Conservation (phyloP, 2,797 vertebrate species). For the Lateolabrax maculatus region DNA sequence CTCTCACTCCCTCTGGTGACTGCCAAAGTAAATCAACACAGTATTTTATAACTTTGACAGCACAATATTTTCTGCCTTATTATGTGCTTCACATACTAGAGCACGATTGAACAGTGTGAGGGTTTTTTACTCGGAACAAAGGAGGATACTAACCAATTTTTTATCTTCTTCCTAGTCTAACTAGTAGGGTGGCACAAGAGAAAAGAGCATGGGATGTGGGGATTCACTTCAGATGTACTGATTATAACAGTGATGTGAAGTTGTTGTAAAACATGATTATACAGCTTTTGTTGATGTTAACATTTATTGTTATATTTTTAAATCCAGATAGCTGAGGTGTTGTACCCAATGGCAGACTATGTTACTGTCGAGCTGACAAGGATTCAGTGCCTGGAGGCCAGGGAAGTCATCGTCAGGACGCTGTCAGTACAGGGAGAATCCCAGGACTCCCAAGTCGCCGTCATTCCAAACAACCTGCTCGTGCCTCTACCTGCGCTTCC, state of each 20-base stretch:
- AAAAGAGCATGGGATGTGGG: not conserved
- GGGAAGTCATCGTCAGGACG: slow-evolving; percentile 92
- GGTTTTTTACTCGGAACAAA: not conserved
- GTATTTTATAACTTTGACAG: not conserved
- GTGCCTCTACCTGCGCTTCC: slow-evolving; percentile 89
- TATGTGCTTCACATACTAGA: not conserved
- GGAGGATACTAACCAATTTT: not conserved
- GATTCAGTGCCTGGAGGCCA: slow-evolving; percentile 92
- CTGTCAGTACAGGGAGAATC: slow-evolving; percentile 96
- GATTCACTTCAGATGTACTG: not conserved
- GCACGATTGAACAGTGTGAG: not conserved
- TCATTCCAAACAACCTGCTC: slow-evolving; percentile 93
- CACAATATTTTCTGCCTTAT: not conserved
- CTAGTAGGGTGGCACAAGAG: no score
- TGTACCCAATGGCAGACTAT: slow-evolving; percentile 91
- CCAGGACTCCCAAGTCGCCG: slow-evolving; percentile 88
- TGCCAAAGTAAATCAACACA: slow-evolving; percentile 35
- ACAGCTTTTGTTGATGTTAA: not conserved
- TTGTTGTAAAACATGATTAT: slow-evolving; percentile 4
- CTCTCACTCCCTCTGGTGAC: slow-evolving; percentile 78
- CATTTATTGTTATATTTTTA: not conserved
- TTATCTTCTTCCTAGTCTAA: not conserved
- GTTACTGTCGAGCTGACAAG: slow-evolving; percentile 88
- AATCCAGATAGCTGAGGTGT: slow-evolving; percentile 93
- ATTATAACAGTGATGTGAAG: not conserved